These are phyloP conservation scores for Amiota mariae DNA, from an alignment of 2,888 invertebrate genomes.

Conservation along the genomic window DNA sequence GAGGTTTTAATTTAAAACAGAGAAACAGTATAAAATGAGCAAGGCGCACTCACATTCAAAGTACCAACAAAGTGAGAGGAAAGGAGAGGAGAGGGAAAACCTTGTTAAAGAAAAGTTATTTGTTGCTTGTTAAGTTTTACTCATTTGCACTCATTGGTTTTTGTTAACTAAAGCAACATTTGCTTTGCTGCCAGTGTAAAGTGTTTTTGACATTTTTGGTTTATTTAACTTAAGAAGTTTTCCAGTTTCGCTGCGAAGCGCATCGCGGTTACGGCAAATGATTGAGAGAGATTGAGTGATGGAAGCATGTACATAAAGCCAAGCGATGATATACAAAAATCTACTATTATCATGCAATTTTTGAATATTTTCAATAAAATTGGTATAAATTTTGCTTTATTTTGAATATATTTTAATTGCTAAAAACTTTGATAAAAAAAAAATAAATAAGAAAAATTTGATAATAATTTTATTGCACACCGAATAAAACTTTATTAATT, in stretches of 20 bases:
- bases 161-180: background rate
- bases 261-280: no score
- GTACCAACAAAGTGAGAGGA: background rate
- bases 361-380: background rate
- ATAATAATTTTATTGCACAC: no score
- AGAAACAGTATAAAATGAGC: background rate
- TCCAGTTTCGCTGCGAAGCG: no score
- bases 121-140: background rate
- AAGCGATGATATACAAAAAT: no score
- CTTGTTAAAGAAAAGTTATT: no score
- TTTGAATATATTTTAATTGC: background rate
- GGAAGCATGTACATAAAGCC: no score
- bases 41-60: background rate
- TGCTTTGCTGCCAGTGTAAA: background rate
- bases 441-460: no score
- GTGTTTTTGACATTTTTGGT: background rate
- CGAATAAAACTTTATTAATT: conserved; percentile 50
- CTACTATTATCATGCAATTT: background rate
- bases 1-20: conserved; percentile 41
- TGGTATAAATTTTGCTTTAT: background rate
- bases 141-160: background rate
- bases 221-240: background rate
- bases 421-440: background rate
- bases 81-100: no score
- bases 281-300: no score